A percentile compares a stretch with the other conserved stretches of the same genome.
Evolutionary conservation across 2,888 invertebrate genomes (phyloP).

Genomic region (Standfussiana lucernea): DNA sequence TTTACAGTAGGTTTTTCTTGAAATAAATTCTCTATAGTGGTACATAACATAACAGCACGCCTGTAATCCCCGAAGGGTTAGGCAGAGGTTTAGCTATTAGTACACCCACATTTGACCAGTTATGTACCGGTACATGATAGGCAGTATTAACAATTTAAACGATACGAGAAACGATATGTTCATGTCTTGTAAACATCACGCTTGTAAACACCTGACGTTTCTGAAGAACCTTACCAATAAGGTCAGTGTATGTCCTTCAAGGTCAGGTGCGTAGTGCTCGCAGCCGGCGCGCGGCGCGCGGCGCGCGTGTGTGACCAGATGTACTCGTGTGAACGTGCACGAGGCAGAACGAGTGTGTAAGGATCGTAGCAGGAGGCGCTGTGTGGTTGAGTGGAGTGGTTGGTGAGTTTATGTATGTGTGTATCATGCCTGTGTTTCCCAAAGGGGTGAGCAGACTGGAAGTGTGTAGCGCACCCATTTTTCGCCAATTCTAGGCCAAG

Average conservation of each 20-base stretch:
- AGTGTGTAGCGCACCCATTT: background rate
- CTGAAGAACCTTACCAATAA: background rate
- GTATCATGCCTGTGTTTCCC: background rate
- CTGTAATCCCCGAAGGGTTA: no score
- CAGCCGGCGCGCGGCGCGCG: background rate
- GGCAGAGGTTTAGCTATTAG: no score
- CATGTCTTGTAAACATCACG: background rate
- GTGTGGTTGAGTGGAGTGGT: background rate
- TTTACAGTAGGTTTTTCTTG: background rate
- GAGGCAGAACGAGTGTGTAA: background rate
- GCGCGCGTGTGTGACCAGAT: background rate
- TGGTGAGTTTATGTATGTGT: background rate
- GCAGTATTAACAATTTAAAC: background rate
- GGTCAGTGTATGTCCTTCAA: no score
- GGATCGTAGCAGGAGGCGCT: background rate
- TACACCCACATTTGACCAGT: no score
- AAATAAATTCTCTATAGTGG: constrained; percentile 28
- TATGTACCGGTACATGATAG: no score
- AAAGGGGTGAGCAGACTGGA: background rate
- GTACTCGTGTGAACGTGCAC: background rate
- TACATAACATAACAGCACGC: no score
- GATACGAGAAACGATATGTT: background rate
- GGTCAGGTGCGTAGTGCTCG: background rate
- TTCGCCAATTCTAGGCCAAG: background rate
- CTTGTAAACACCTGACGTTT: background rate